Percentiles rank a stretch among this genome's conserved stretches.
Conservation (phyloP, 2,888 invertebrate genomes). For the Biston stratarius region DNA sequence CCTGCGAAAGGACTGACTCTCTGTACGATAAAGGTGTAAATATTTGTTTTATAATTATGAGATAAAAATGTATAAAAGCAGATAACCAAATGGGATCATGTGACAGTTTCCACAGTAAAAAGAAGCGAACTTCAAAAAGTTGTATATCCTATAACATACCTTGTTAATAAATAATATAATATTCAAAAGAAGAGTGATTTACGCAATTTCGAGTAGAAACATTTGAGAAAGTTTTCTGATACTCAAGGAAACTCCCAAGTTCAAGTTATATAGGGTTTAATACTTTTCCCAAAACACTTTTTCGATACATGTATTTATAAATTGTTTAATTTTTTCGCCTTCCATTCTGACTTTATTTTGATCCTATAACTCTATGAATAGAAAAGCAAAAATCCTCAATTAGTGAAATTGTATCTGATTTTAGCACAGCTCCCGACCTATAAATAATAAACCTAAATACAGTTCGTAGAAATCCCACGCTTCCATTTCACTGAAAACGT, state of each 20-base stretch:
- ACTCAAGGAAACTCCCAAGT: not conserved
- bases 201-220: not conserved
- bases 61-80: no score
- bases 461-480: slow-evolving; percentile 26
- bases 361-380: not conserved
- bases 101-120: no score
- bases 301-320: not conserved
- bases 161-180: no score
- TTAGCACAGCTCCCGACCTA: slow-evolving; percentile 4
- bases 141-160: no score
- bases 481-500: slow-evolving; percentile 18
- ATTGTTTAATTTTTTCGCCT: not conserved
- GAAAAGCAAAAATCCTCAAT: not conserved
- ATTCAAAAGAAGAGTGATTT: not conserved
- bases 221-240: not conserved
- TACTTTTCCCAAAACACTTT: not conserved
- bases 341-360: not conserved
- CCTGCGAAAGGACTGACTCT: not conserved
- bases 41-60: not conserved
- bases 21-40: not conserved
- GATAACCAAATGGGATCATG: no score
- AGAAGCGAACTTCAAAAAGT: no score
- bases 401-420: slow-evolving; percentile 5
- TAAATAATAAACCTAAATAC: slow-evolving; percentile 11
- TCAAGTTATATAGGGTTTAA: not conserved